Evolutionary conservation across 2,113 vertebrate genomes (phyloP), one percentile per base, ranked within the genome.

Genomic region (Cryptomyrus ogoouensis): DNA sequence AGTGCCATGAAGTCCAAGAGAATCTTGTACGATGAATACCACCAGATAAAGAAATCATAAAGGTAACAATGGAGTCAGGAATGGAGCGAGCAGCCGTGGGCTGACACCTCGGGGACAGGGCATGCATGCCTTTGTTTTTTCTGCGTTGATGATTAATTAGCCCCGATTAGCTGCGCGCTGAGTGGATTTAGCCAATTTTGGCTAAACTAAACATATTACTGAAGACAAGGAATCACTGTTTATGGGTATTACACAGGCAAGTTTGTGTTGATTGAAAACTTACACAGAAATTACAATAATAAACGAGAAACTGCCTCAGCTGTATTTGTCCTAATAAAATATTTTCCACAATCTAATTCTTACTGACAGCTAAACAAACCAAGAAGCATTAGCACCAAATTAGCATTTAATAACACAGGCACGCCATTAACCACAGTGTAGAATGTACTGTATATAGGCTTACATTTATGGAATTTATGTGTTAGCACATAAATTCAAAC

Each of bases 261-360:
- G 21, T 46, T 83, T 84, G 44, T 84, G 83, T 44, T 24, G 42
- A 84, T 84, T 47, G 24, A 24, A 84, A 84, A 84, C 83, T 84
- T 47, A 39, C 80, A n/a, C 19, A 24, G 21, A 84, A 47, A 84
- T 44, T 19, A 47, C 2, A 84, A 84, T 10, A n/a, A 46, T 24
- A 47, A 44, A 84, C 21, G 42, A 84, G 44, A 47, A 9, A 47
- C 42, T 84, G 83, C 21, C 31, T 46, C 21, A 42, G 39, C 15
- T 46, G 83, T 47, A 24, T 47, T 84, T 13, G 44, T 42, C 74
- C 74, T 47, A 19, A 84, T 47, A 47, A 44, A 44, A 84, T 8
- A 80, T 84, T 84, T 84, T 39, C 74, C 74, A 80, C n/a, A 27
- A 31, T 70, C 62, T 80, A 80, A 80, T 80, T 80, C 31, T 42